phyloP scores from a whole-genome alignment of 2,888 invertebrate genomes.

The Lissocephala sabroskyi region DNA sequence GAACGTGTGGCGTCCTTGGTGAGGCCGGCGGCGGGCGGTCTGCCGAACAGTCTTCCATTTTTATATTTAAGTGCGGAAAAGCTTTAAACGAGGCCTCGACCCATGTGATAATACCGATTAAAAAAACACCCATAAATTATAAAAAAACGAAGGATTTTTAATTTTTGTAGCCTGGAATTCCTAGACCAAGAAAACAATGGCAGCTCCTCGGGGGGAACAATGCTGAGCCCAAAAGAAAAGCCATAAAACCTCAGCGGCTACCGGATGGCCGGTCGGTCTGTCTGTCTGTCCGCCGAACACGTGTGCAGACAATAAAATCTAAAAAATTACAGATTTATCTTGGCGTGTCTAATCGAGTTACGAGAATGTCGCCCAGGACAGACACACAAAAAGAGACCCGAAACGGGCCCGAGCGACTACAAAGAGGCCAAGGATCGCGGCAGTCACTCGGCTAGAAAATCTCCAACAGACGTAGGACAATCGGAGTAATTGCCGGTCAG shows the following conservation, averaged over 20 bases:
- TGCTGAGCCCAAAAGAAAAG: conserved; percentile 43
- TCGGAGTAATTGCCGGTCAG: not conserved
- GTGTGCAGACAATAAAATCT: conserved; percentile 64
- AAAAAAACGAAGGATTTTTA: too few relatives aligned
- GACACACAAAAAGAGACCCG: too few relatives aligned
- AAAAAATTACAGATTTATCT: conserved; percentile 59
- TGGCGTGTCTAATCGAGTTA: conserved; percentile 58
- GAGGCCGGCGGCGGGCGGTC: too few relatives aligned
- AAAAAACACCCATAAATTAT: conserved; percentile 47
- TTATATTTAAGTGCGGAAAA: not conserved
- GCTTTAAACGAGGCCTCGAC: conserved; percentile 32
- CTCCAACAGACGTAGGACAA: conserved; percentile 38
- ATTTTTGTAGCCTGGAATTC: too few relatives aligned
- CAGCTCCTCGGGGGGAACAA: too few relatives aligned
- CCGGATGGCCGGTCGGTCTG: conserved; percentile 19
- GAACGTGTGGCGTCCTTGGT: conserved; percentile 72
- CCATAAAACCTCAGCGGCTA: conserved; percentile 15
- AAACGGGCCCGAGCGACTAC: conserved; percentile 18
- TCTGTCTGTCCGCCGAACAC: conserved; percentile 58
- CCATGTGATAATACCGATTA: conserved; percentile 51
- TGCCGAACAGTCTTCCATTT: conserved; percentile 49
- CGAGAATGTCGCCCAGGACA: conserved; percentile 53
- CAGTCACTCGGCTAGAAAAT: conserved; percentile 48
- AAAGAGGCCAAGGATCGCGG: conserved; percentile 44
- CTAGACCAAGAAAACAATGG: conserved; percentile 53